Evolutionary conservation across 2,797 vertebrate genomes (phyloP).

Genomic region (Borostomias antarcticus): DNA sequence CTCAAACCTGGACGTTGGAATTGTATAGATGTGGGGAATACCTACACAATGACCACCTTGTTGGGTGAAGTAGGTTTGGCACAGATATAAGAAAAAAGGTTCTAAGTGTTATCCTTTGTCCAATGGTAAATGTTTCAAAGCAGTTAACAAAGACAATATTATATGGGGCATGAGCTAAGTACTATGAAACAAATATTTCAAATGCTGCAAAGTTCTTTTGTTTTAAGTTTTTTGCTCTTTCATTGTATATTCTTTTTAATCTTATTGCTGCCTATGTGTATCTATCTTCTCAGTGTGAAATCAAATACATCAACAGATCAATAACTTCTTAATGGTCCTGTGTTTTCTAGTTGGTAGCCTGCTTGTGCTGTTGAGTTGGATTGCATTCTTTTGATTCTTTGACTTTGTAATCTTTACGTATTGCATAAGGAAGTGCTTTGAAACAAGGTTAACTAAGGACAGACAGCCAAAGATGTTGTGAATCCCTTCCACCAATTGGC

Average conservation of each 20-base stretch:
- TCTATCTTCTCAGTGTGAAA: conserved; percentile 46
- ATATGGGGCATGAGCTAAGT: conserved; percentile 48
- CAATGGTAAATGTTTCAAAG: conserved; percentile 40
- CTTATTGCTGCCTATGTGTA: conserved; percentile 57
- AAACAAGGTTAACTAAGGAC: conserved; percentile 40
- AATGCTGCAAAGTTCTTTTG: conserved; percentile 31
- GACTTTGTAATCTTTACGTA: conserved; percentile 41
- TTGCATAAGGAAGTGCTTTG: conserved; percentile 58
- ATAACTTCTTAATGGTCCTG: conserved; percentile 4
- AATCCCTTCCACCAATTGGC: conserved; percentile 55
- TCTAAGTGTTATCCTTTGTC: conserved; percentile 47
- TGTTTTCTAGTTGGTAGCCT: conserved; percentile 24
- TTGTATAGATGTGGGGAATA: neutral
- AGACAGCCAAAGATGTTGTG: conserved; percentile 68
- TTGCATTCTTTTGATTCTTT: conserved; percentile 40
- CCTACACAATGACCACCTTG: neutral
- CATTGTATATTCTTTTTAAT: conserved; percentile 40
- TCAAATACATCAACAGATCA: conserved; percentile 44
- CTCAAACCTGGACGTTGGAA: conserved; percentile 30
- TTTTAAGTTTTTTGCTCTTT: conserved; percentile 8
- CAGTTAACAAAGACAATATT: conserved; percentile 36
- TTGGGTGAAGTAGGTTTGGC: conserved; percentile 23
- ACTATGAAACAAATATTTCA: conserved; percentile 34
- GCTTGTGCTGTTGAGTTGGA: conserved; percentile 52
- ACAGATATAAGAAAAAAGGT: conserved; percentile 33